phyloP scores from a whole-genome alignment of 2,888 invertebrate species.

The Aleiodes alternator region DNA sequence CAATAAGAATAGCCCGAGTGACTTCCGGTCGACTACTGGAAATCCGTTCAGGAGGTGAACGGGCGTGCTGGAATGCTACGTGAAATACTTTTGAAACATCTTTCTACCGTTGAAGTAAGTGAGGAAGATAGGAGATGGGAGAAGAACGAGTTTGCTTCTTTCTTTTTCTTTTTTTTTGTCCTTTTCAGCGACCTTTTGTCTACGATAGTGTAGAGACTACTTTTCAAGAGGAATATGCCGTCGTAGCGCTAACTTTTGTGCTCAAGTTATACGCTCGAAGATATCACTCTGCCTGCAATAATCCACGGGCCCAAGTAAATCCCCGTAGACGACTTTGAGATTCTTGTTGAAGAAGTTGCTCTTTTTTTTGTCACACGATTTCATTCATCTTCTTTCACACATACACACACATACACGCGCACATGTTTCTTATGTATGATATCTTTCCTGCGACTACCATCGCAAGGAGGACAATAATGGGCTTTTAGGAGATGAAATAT shows the following conservation, averaged over 20 bases:
- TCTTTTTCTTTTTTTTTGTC: slow-evolving; percentile 15
- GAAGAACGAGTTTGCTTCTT: slow-evolving; percentile 12
- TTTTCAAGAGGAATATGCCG: slow-evolving; percentile 57
- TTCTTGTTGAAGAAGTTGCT: background rate
- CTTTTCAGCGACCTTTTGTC: slow-evolving; percentile 43
- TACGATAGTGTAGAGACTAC: slow-evolving; percentile 43
- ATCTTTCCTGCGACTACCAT: background rate
- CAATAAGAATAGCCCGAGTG: slow-evolving; percentile 56
- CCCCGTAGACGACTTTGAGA: background rate
- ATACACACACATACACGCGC: no score
- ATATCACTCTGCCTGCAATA: slow-evolving; percentile 40
- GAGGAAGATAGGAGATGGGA: slow-evolving; percentile 1
- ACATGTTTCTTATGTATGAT: background rate
- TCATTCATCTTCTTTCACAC: no score
- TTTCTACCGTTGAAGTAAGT: slow-evolving; percentile 44
- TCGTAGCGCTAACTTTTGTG: slow-evolving; percentile 31
- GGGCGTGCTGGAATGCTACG: slow-evolving; percentile 41
- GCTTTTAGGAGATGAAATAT: background rate
- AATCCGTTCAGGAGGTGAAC: slow-evolving; percentile 45
- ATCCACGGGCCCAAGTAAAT: slow-evolving; percentile 28
- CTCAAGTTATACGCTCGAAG: slow-evolving; percentile 37
- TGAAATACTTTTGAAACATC: slow-evolving; percentile 56
- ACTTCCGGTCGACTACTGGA: slow-evolving; percentile 52
- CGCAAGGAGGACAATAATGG: background rate
- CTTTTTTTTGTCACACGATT: background rate